Base-by-base conservation (phyloP, 2,797 vertebrate genomes). In the Notoglanidium macrostoma region DNA sequence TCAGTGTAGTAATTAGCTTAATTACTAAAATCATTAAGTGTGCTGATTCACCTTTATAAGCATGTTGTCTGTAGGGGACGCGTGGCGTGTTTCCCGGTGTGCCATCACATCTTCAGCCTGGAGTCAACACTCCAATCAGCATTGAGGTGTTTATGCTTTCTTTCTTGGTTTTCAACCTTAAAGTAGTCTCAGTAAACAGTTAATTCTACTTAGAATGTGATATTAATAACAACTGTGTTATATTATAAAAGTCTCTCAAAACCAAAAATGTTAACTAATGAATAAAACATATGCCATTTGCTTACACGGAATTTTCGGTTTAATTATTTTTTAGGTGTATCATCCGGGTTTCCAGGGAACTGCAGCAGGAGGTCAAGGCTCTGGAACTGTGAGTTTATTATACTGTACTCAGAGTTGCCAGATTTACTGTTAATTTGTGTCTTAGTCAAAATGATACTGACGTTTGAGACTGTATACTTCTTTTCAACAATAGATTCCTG, bases 61-160 rank as follows among this genome's bases (percentile, higher is more conserved):
- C 26, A 1, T 77, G 74, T 55, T 26, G 2, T 61, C 40, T 83
- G 21, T 67, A 83, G 80, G 80, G 59, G 40, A 65, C 21, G 0
- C 29, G 49, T 44, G n/a, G 23, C 61, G 21, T 83, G n/a, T 65
- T 83, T 29, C 80, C 80, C n/a, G 80, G 80, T 9, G 2, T 83
- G 2, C 80, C 80, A 32, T n/a, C 61, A 2, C 44, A 83, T 51
- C 61, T 83, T 32, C 80, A 83, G 44, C 80, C 80, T 83, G 80
- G 61, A 67, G 61, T 51, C 1, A 83, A 83, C 46, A 7, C 80
- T 49, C 80, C 80, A 7, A 83, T 83, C 59, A 83, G 80, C 80
- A 83, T 83, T 0, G 80, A 83, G 80, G 80, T 81, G n/a, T 81
- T 26, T 3, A 61, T 2, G 10, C 15, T 23, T 44, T 8, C 46